Conservation (phyloP, 2,797 vertebrate species). For the Crocidura indochinensis region DNA sequence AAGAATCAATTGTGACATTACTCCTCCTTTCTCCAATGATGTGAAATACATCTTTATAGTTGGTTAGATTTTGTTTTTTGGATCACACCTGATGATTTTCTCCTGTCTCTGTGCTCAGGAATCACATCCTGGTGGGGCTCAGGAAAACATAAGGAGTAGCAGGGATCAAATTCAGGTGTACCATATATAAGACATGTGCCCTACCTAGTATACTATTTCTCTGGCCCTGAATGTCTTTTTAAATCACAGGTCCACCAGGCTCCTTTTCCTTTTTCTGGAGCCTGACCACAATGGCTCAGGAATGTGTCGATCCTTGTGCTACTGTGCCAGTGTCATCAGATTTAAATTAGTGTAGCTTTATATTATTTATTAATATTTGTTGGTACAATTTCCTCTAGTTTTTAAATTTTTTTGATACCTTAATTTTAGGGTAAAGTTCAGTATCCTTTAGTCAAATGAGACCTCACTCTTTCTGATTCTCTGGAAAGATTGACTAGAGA, state of each 20-base stretch:
- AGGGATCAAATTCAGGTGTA: too few relatives aligned
- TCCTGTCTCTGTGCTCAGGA: too few relatives aligned
- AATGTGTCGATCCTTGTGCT: neutral
- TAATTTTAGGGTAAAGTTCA: slow-evolving; percentile 59
- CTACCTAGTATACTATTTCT: too few relatives aligned
- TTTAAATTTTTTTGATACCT: slow-evolving; percentile 55
- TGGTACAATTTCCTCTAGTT: neutral
- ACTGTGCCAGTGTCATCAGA: neutral
- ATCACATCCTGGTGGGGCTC: too few relatives aligned
- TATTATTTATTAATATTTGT: slow-evolving; percentile 34
- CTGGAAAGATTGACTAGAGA: neutral
- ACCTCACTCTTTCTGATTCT: neutral
- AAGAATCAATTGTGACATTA: slow-evolving; percentile 18
- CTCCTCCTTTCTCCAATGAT: neutral
- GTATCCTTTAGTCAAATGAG: slow-evolving; percentile 37
- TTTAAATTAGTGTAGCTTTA: slow-evolving; percentile 37
- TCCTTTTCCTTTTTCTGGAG: neutral
- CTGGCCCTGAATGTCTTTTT: too few relatives aligned
- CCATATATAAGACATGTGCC: too few relatives aligned
- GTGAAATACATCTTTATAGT: slow-evolving; percentile 17
- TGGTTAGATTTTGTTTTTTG: too few relatives aligned
- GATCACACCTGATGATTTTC: too few relatives aligned
- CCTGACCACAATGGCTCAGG: slow-evolving; percentile 3
- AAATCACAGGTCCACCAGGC: neutral
- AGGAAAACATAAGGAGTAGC: too few relatives aligned